These are phyloP conservation scores for Orthonyx spaldingii DNA, from an alignment of 2,113 vertebrate species.

Conservation along the genomic window DNA sequence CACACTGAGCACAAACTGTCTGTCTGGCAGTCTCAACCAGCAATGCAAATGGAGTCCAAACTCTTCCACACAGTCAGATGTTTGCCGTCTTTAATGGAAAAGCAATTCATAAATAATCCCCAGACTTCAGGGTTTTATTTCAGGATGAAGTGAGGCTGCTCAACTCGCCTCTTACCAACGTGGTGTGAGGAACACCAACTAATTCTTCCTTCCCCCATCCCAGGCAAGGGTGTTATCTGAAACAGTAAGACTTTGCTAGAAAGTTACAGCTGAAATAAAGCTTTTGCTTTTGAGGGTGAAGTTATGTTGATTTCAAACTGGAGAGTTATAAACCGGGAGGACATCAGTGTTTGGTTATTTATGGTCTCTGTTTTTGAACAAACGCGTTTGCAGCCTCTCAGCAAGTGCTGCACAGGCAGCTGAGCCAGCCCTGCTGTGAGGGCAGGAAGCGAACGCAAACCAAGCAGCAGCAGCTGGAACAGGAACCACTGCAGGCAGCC, in stretches of 20 bases:
- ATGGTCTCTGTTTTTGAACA: background rate
- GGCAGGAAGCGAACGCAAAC: background rate
- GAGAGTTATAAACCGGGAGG: background rate
- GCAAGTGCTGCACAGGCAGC: background rate
- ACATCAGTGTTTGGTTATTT: background rate
- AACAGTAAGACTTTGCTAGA: background rate
- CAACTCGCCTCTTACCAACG: background rate
- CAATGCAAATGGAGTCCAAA: background rate
- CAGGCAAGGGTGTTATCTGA: background rate
- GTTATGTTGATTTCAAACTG: background rate
- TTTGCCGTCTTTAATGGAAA: background rate
- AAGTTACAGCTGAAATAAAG: background rate
- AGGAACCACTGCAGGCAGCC: slow-evolving; percentile 7
- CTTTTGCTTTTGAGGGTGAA: background rate
- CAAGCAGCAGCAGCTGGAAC: background rate
- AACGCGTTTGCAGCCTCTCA: background rate
- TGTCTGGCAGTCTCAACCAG: background rate
- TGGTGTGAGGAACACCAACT: background rate
- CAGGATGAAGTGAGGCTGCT: background rate
- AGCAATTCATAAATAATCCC: background rate
- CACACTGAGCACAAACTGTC: background rate
- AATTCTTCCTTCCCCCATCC: background rate
- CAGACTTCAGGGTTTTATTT: background rate
- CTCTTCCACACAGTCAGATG: background rate
- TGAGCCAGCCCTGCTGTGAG: background rate